Evolutionary conservation across 2,888 invertebrate species (phyloP), one percentile per base, ranked within the genome.

Genomic region (Rugalucina vietnamica): DNA sequence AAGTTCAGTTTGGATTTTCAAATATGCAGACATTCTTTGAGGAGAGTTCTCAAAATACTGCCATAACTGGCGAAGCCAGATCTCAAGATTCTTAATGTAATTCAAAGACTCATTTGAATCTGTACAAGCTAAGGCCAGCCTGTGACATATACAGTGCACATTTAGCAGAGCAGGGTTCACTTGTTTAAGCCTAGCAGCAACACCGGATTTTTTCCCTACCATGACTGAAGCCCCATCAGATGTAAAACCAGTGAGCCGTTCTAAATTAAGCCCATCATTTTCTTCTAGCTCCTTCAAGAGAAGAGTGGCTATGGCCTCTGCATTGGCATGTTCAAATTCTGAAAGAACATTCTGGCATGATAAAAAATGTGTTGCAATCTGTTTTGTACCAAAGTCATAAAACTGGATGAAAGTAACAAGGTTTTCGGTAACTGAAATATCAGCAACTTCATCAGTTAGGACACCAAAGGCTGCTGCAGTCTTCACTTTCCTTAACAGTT

Each of bases 31-130:
- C 79, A 80, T 79, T 57, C 77, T 54, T 50, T 84, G 82, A 69
- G 86, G 86, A 18, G 85, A 88, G 34, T 86, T 85, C 21, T 88
- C 86, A 71, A 88, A 84, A 36, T 83, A 14, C 43, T 79, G 71
- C 86, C 86, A 88, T 34, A 84, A 36, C 49, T 86, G 86, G 1
- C 79, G 36, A 0, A 84, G 75, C 2, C 69, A 37, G 24, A 73
- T 81, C 79, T 88, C 86, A 29, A 88, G 54, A 71, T 69, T 75
- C 69, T 81, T 81, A 4, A 85, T 84, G 37, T 84, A 85, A 14
- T 43, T 27, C 27, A 81, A 34, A 10, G 50, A 43, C 73, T 54
- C 65, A 24, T 57, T 72, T 0, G 74, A 37, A 50, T 86, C 82
- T 34, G 75, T 76, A 65, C 83, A 82, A 2, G 79, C 74, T 24